Evolutionary conservation across 2,113 vertebrate genomes (phyloP).

Genomic region (Xyrauchen texanus): DNA sequence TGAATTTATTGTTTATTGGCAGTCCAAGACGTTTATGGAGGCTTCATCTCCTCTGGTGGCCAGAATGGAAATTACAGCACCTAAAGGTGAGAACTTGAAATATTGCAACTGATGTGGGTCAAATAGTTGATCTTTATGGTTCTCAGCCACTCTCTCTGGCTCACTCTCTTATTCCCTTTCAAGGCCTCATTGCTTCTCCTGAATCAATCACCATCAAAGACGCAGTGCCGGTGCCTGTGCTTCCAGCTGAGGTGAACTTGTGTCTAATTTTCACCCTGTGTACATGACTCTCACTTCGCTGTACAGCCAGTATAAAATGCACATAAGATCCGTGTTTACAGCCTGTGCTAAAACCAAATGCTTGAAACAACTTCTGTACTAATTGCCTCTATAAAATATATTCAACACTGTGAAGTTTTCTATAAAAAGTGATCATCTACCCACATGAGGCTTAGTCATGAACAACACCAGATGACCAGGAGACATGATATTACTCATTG

Average conservation of each 20-base stretch:
- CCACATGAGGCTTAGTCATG: constrained; percentile 33
- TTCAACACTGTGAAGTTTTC: not conserved
- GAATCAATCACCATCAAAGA: constrained; percentile 72
- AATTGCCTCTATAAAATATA: constrained; percentile 18
- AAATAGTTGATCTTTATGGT: not conserved
- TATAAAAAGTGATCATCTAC: constrained; percentile 9
- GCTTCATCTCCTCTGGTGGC: constrained; percentile 47
- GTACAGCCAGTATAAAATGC: not conserved
- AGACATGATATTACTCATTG: not conserved
- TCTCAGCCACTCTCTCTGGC: not conserved
- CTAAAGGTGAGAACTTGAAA: constrained; percentile 32
- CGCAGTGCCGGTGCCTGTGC: constrained; percentile 60
- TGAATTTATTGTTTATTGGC: constrained; percentile 34
- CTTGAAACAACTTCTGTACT: not conserved
- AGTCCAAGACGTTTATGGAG: constrained; percentile 66
- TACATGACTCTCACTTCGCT: constrained; percentile 1
- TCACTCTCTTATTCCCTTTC: constrained; percentile 1
- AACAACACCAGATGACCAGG: not conserved
- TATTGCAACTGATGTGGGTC: not conserved
- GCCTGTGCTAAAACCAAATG: not conserved
- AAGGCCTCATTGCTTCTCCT: constrained; percentile 44
- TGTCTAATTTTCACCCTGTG: not conserved
- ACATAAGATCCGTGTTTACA: constrained; percentile 9
- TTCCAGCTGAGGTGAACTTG: constrained; percentile 58
- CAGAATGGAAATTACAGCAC: constrained; percentile 33